These are phyloP conservation scores for Dolichotis patagonum DNA, from an alignment of 2,113 vertebrate species.

Conservation along the genomic window DNA sequence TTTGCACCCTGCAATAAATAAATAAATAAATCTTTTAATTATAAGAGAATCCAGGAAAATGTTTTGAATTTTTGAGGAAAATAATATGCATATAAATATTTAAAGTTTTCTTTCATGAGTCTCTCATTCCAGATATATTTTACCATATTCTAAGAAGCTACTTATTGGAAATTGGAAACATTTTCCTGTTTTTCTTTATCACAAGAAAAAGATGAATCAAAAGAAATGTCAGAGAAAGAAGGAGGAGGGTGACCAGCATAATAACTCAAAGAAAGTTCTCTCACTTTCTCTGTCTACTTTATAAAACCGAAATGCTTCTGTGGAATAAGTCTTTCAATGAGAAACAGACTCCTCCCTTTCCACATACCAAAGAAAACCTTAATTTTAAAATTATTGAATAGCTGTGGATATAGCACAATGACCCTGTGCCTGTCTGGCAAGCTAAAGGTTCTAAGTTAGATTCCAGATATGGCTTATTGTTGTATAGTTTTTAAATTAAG, in stretches of 20 bases:
- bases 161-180: slow-evolving; percentile 14
- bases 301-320: background rate
- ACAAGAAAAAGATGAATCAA: background rate
- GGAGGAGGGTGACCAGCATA: background rate
- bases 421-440: no score
- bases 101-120: slow-evolving; percentile 60
- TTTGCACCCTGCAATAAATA: slow-evolving; percentile 54
- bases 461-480: background rate
- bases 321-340: background rate
- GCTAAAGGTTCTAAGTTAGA: no score
- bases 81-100: slow-evolving; percentile 39
- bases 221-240: background rate
- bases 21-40: slow-evolving; percentile 21
- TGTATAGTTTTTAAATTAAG: slow-evolving; percentile 45
- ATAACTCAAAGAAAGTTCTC: background rate
- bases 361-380: background rate
- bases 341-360: background rate
- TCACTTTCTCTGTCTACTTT: background rate
- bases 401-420: no score
- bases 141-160: slow-evolving; percentile 63
- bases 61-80: slow-evolving; percentile 24
- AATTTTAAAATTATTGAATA: slow-evolving; percentile 17
- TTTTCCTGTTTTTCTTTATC: slow-evolving; percentile 18
- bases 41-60: slow-evolving; percentile 1
- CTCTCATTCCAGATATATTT: slow-evolving; percentile 42